Evolutionary conservation across 1,140 invertebrate species (phyloP).

Genomic region (Drosophila ohnishii): DNA sequence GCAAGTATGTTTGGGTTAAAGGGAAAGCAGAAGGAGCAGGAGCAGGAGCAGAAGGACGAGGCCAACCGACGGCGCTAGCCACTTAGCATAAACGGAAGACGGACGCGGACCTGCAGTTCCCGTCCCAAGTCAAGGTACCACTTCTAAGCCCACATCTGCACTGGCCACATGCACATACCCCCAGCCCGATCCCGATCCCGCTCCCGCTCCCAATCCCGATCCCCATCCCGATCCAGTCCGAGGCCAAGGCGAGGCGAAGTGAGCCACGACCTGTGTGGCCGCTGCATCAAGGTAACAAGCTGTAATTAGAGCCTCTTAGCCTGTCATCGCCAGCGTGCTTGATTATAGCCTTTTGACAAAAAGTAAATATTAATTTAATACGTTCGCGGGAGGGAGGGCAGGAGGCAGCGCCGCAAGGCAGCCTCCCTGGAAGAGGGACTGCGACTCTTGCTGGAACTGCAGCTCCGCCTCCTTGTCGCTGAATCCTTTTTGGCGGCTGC

Average conservation of each 20-base stretch:
- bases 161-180: background rate
- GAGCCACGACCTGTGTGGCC: conserved; percentile 80
- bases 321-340: conserved; percentile 82
- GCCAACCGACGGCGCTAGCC: conserved; percentile 68
- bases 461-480: conserved; percentile 1
- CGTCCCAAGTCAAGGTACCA: background rate
- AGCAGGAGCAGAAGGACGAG: background rate
- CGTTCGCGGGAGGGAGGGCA: conserved; percentile 33
- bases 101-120: conserved; percentile 5
- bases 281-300: conserved; percentile 76
- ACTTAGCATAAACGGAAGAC: conserved; percentile 75
- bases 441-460: background rate
- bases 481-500: conserved; percentile 16
- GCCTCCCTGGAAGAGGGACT: conserved; percentile 3
- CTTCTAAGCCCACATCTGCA: conserved; percentile 3
- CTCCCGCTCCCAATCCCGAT: background rate
- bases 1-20: background rate
- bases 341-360: conserved; percentile 82
- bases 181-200: background rate
- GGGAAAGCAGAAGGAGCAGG: background rate
- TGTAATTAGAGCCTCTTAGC: conserved; percentile 83
- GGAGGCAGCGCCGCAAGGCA: conserved; percentile 25
- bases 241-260: conserved; percentile 41
- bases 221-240: background rate
- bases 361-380: conserved; percentile 83